Evolutionary conservation across 2,888 invertebrate species (phyloP), one percentile per base, ranked within the genome.

Genomic region (Lasioglossum marginatum): DNA sequence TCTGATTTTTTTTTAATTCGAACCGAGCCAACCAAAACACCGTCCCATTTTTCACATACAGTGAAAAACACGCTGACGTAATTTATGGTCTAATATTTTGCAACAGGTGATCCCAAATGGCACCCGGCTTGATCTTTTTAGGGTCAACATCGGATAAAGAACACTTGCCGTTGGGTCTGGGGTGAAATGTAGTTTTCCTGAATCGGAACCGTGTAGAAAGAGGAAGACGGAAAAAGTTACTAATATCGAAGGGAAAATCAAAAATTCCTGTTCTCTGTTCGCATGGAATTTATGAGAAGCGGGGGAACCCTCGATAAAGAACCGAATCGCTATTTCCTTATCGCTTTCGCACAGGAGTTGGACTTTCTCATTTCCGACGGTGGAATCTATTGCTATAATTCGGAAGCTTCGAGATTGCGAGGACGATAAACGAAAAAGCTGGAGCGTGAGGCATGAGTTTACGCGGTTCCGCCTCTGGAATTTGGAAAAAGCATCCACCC

Each of bases 301-400:
- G 75, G 40, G 73, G 70, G n/a, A 73, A 79, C 60, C 57, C 68
- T 23, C 63, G 75, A 78, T 82, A 82, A 87, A 63, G 83, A 48
- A 82, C 19, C 74, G 70, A 77, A 66, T 57, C 71, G 63, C 82
- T 77, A 74, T 79, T 82, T 79, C 72, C 86, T 89, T 89, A 89
- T 89, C 89, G 72, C 23, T 72, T 68, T 74, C 48, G 73, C 71
- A 72, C 86, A 83, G 79, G 57, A 78, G 74, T 76, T 77, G 48
- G 82, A 83, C 83, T 84, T 83, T 89, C 85, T 86, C 88, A 83
- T 89, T 86, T 87, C 84, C 89, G 79, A 66, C 79, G 63, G 57
- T 72, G 71, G 70, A 79, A 79, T 79, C 77, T 77, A 40, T 71
- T 57, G 40, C 73, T 70, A 72, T 81, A 88, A 88, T 76, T 88